Conservation (phyloP, 2,113 vertebrate genomes). For the Cacatua alba region DNA sequence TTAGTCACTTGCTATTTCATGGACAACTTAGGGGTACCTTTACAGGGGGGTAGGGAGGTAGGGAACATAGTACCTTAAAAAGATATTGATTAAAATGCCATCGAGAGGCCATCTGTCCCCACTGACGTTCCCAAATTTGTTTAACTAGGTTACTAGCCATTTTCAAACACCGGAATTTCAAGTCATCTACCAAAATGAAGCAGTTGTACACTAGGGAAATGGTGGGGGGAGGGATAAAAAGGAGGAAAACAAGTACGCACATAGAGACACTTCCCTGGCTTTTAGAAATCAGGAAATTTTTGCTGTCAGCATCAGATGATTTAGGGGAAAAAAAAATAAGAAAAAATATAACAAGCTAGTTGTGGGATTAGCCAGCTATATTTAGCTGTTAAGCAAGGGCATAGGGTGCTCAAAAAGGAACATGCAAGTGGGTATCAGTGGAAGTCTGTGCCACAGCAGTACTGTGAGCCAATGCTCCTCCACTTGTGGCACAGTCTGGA, state of each 20-base stretch:
- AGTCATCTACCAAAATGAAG: background rate
- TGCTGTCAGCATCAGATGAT: background rate
- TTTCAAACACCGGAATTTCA: background rate
- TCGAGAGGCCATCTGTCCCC: background rate
- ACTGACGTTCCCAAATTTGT: background rate
- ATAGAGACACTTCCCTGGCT: background rate
- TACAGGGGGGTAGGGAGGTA: background rate
- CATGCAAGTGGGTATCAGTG: background rate
- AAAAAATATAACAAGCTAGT: background rate
- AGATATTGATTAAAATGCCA: background rate
- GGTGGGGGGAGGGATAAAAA: rapidly evolving
- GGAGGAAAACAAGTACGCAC: rapidly evolving
- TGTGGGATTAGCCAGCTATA: background rate
- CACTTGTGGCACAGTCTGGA: background rate
- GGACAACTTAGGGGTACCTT: background rate
- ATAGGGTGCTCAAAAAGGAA: background rate
- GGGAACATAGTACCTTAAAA: background rate
- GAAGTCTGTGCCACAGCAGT: background rate
- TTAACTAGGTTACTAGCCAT: background rate
- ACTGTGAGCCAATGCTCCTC: background rate
- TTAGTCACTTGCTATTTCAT: conserved; percentile 24
- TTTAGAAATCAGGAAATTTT: background rate
- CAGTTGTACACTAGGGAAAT: background rate
- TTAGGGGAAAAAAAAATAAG: background rate
- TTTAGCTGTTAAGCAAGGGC: background rate